These are phyloP conservation scores for Oreamnos americanus DNA, from an alignment of 2,113 vertebrate species.

Conservation along the genomic window DNA sequence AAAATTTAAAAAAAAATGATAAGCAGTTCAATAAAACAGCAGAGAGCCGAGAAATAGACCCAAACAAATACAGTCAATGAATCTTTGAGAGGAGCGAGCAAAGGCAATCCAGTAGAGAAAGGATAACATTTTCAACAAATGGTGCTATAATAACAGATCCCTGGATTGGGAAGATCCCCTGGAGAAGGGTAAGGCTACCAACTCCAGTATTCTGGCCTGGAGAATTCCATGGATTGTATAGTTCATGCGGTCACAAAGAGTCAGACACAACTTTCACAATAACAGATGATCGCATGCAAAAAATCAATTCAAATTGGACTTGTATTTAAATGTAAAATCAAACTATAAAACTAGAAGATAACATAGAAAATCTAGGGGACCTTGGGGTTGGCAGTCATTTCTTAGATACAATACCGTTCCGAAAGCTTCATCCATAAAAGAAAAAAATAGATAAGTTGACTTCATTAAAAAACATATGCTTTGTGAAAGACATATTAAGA, in stretches of 20 bases:
- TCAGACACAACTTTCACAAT: not conserved
- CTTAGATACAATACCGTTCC: not conserved
- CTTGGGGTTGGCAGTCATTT: not conserved
- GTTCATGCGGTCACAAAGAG: not conserved
- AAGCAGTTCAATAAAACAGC: not conserved
- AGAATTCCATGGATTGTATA: not conserved
- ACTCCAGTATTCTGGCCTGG: not conserved
- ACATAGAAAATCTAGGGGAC: not conserved
- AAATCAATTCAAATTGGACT: not conserved
- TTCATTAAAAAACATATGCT: not conserved
- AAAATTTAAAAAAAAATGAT: not conserved
- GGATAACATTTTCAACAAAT: not conserved
- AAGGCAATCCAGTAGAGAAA: not conserved
- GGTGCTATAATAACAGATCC: not conserved
- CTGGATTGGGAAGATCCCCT: not conserved
- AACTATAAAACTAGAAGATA: not conserved
- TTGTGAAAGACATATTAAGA: not conserved
- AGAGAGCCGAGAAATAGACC: not conserved
- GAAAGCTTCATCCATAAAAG: not conserved
- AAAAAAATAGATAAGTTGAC: not conserved
- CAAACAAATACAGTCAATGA: not conserved
- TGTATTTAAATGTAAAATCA: not conserved
- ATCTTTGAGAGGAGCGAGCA: not conserved
- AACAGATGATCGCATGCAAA: not conserved
- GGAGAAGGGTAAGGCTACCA: not conserved